Base-by-base conservation (phyloP, 2,888 invertebrate genomes). In the Cantharis flavilabris region DNA sequence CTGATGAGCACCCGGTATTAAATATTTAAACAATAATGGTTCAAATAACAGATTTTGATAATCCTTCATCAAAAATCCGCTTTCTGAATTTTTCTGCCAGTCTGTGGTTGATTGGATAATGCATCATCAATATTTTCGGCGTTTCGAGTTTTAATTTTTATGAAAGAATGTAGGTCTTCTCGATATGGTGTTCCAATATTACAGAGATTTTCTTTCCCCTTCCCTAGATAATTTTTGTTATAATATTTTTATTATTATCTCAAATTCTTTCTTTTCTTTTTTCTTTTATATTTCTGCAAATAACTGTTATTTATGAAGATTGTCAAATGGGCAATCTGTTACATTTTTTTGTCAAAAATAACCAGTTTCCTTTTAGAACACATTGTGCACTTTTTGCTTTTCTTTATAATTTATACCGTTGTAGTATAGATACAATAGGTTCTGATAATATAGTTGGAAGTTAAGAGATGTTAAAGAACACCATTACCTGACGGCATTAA, bases 21-120 rank as follows among this genome's bases (percentile, higher is more conserved):
- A 70, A 71, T 75, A 75, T 75, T 75, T 75, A 75, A 73, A 63
- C 73, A 73, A 73, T 73, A 67, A 30, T 28, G 18, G 28, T 49
- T 23, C 16, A 65, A 18, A 13, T 16, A 20, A 16, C 65, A 13
- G 72, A 72, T 65, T 72, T 65, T 67, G 23, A n/a, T 67, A 67
- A 67, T 67, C 20, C 23, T 18, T 26, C 65, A 14, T 67, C 23
- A 67, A 20, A 20, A 67, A 13, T n/a, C 49, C n/a, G n/a, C 2
- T n/a, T n/a, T 49, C n/a, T n/a, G 49, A 49, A 49, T n/a, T 49
- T 49, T 49, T 49, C 49, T n/a, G 49, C 9, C 9, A 5, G 13
- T 7, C 2, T 49, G 49, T 49, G n/a, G n/a, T 49, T 49, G 49
- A 49, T 49, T 49, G n/a, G 49, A n/a, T 49, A 49, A 49, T 49